Conservation (phyloP, 2,113 vertebrate species). For the Empidonax traillii region DNA sequence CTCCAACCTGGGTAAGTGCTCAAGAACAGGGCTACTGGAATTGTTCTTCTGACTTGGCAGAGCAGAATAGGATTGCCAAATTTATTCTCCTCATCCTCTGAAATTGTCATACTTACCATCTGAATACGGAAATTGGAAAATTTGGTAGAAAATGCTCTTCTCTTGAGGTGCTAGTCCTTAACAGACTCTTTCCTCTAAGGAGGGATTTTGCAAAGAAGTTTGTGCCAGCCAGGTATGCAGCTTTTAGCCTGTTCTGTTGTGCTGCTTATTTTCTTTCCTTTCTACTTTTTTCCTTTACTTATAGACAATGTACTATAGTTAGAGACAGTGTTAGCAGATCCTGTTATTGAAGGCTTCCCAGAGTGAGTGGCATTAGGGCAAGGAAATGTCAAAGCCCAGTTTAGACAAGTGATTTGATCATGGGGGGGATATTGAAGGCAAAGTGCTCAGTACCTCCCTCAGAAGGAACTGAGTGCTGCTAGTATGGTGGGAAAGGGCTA, state of each 20-base stretch:
- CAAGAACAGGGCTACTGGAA: background rate
- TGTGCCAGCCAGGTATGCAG: background rate
- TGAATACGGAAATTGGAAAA: background rate
- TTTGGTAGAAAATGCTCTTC: background rate
- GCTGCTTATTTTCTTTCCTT: background rate
- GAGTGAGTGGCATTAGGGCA: background rate
- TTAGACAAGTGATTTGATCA: constrained; percentile 22
- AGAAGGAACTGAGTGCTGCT: background rate
- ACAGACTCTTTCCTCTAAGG: background rate
- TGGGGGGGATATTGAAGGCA: background rate
- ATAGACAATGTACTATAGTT: background rate
- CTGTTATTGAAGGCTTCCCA: background rate
- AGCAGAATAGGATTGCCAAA: background rate
- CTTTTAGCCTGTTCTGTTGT: background rate
- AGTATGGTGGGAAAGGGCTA: background rate
- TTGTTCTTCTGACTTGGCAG: background rate
- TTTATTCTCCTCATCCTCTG: background rate
- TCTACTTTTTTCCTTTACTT: background rate
- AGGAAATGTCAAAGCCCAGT: constrained; percentile 37
- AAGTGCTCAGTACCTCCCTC: background rate
- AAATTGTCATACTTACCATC: background rate
- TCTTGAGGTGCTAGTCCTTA: background rate
- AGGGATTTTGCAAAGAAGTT: background rate
- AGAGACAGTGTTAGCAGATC: background rate
- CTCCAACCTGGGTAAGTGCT: background rate